Base-by-base conservation (phyloP, 2,888 invertebrate genomes). In the Conistra vaccinii region DNA sequence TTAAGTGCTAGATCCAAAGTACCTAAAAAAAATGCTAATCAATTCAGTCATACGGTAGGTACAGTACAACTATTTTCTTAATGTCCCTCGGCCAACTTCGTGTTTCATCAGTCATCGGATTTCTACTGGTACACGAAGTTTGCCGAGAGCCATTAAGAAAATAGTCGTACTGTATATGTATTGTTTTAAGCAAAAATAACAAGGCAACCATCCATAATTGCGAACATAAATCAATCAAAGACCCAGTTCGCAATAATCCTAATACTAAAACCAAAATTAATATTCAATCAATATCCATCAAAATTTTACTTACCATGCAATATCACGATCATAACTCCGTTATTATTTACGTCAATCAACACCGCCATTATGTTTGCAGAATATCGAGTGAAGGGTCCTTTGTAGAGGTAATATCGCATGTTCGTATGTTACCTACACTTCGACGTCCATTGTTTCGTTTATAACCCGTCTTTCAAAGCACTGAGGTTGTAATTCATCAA, bases 331-430 rank as follows among this genome's bases (percentile, higher is more conserved):
- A 42, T 26, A 63, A 29, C 45, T 39, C 20, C 32, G 62, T 63
- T 68, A 67, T 68, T 76, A 80, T 70, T 80, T 67, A 67, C 80
- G 76, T 76, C 71, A 63, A 76, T 67, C 76, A 80, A 63, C 45
- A 39, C 14, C 35, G 20, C 70, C 35, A 23, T 76, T 80, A 63
- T 69, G 66, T 76, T 76, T 69, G 63, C 67, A 70, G 63, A 71
- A 68, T 69, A 75, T 80, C 67, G 53, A 61, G 32, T 71, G 68
- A 76, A 63, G 68, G 71, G 58, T 68, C 80, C 67, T 80, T 76
- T 76, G 76, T 80, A n/a, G 55, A 29, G 29, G 23, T 71, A 32
- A 61, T 74, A 60, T 60, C 48, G 29, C 5, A 32, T 51, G 32
- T 48, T 65, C 48, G 45, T 61, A 32, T 53, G 70, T 51, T 60